A percentile compares a stretch with the other conserved stretches of the same genome.
phyloP scores from a whole-genome alignment of 2,797 vertebrate genomes.

The Pangasius larnaudii region DNA sequence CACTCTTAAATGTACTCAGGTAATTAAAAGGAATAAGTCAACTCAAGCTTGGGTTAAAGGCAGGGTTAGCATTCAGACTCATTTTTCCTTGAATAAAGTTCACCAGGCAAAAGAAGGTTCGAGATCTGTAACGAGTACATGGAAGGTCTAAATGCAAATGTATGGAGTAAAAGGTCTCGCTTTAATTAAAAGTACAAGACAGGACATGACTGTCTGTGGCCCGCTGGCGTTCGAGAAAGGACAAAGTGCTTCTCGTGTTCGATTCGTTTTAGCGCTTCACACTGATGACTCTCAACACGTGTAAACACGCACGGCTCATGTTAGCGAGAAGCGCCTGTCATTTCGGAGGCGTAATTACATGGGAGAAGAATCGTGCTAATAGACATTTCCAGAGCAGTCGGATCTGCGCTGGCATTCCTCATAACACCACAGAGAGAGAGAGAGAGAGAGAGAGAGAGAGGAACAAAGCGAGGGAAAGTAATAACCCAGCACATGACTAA shows the following conservation, averaged over 20 bases:
- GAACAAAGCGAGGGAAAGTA: slow-evolving; percentile 18
- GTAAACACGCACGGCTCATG: slow-evolving; percentile 43
- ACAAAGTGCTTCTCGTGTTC: slow-evolving; percentile 13
- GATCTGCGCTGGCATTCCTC: slow-evolving; percentile 31
- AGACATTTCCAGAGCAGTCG: slow-evolving; percentile 50
- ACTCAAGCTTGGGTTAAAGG: neutral
- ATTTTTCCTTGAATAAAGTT: neutral
- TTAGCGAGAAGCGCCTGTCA: slow-evolving; percentile 45
- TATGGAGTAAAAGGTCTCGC: slow-evolving; percentile 11
- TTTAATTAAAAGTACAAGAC: neutral
- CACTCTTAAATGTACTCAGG: neutral
- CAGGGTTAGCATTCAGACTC: neutral
- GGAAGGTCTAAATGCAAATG: neutral
- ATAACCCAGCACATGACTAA: slow-evolving; percentile 42
- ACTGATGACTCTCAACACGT: slow-evolving; percentile 23
- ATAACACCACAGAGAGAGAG: slow-evolving; percentile 9
- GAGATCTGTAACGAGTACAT: neutral
- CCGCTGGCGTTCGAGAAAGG: neutral
- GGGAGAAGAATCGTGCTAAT: slow-evolving; percentile 50
- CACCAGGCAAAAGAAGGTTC: neutral
- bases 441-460: neutral
- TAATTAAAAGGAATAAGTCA: neutral
- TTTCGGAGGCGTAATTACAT: slow-evolving; percentile 41
- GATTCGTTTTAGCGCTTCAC: slow-evolving; percentile 34
- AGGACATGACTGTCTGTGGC: neutral